phyloP scores from a whole-genome alignment of 1,140 invertebrate species.

The Steinernema khuongi region DNA sequence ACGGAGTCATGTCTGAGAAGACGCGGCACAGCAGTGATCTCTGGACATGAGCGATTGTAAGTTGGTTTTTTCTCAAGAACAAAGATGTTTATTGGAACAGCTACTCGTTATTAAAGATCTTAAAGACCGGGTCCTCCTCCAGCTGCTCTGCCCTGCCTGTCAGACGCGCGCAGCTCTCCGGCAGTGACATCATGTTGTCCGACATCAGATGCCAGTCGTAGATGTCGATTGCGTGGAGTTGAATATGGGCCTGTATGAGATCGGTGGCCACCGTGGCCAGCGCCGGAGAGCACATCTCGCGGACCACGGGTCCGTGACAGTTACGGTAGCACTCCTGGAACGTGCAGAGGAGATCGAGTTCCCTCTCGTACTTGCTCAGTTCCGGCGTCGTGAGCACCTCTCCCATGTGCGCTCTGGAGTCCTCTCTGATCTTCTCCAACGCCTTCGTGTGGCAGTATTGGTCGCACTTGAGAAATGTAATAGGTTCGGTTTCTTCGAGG shows the following conservation, averaged over 20 bases:
- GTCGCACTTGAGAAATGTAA: conserved; percentile 57
- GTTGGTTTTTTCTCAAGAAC: not conserved
- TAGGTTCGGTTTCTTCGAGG: conserved; percentile 53
- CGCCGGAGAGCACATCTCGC: conserved; percentile 38
- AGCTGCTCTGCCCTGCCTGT: conserved; percentile 17
- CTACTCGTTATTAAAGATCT: not conserved
- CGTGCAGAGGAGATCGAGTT: conserved; percentile 48
- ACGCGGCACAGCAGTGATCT: too few species aligned
- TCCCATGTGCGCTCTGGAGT: conserved; percentile 21
- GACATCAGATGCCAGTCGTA: conserved; percentile 54
- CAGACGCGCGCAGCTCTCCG: conserved; percentile 44
- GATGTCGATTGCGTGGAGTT: conserved; percentile 56
- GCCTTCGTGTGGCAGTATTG: conserved; percentile 44
- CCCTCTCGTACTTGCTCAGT: conserved; percentile 48
- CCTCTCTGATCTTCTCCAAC: conserved; percentile 19
- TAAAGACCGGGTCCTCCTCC: not conserved
- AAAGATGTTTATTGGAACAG: conserved; percentile 5
- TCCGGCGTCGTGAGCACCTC: conserved; percentile 47
- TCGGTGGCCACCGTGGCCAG: conserved; percentile 42
- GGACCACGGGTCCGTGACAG: conserved; percentile 41
- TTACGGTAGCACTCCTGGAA: conserved; percentile 54
- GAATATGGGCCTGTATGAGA: conserved; percentile 44
- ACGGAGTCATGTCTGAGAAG: too few species aligned
- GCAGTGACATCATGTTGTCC: conserved; percentile 45
- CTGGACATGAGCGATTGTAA: too few species aligned